Evolutionary conservation across 2,113 vertebrate genomes (phyloP).

Genomic region (Poeciliopsis prolifica): DNA sequence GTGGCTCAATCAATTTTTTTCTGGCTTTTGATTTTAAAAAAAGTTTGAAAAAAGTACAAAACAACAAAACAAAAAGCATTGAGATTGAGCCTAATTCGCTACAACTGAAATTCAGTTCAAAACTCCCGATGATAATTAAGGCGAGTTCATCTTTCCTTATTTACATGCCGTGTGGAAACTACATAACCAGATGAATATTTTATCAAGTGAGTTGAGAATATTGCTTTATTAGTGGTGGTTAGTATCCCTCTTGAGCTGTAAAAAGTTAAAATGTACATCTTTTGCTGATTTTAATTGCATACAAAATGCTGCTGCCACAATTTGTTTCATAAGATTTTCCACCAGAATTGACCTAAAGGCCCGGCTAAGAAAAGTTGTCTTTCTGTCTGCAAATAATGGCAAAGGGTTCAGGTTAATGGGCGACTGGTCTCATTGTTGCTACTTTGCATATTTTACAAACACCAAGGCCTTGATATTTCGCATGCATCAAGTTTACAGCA

Average conservation of each 20-base stretch:
- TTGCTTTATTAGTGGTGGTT: background rate
- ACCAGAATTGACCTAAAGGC: background rate
- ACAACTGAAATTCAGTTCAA: background rate
- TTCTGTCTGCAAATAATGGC: background rate
- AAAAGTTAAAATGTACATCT: background rate
- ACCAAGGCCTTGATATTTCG: constrained; percentile 47
- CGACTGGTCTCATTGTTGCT: background rate
- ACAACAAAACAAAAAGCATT: background rate
- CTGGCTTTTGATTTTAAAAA: too few relatives aligned
- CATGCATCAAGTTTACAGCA: constrained; percentile 31
- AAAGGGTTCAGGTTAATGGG: background rate
- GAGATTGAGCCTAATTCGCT: background rate
- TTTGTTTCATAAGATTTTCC: background rate
- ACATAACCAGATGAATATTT: background rate
- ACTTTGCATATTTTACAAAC: constrained; percentile 16
- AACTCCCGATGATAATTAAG: background rate
- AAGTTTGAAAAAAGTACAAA: too few relatives aligned
- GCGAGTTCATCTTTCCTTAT: background rate
- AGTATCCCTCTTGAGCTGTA: background rate
- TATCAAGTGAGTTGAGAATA: background rate
- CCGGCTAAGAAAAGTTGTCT: background rate
- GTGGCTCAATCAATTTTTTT: too few relatives aligned
- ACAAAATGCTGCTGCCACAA: background rate
- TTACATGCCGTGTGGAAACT: background rate
- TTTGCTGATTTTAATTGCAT: background rate